phyloP scores from a whole-genome alignment of 64 coral and sea anemone genomes.

The Trachythela sp. region DNA sequence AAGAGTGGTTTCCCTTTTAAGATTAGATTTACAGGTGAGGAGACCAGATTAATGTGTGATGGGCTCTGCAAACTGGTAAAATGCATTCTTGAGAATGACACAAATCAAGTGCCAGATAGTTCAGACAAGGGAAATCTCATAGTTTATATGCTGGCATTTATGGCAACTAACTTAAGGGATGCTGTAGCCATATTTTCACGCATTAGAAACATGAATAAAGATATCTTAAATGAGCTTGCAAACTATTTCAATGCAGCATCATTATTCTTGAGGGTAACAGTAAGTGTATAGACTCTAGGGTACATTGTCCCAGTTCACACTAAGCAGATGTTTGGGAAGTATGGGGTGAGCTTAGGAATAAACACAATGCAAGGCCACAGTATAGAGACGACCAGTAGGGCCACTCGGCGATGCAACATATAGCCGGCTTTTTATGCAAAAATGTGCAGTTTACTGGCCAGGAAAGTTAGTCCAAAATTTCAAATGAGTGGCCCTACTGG shows the following conservation, averaged over 20 bases:
- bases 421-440: no score
- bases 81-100: neutral
- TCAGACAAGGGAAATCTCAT: conserved; percentile 12
- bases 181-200: conserved; percentile 35
- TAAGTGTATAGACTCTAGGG: conserved; percentile 48
- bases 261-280: conserved; percentile 38
- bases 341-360: conserved; percentile 30
- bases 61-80: conserved; percentile 27
- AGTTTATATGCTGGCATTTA: conserved; percentile 12
- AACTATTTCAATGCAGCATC: conserved; percentile 1
- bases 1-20: conserved; percentile 18
- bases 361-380: conserved; percentile 45
- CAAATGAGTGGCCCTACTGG: no score
- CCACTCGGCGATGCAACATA: no score
- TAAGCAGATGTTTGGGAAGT: conserved; percentile 21
- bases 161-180: conserved; percentile 30
- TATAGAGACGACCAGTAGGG: no score
- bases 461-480: no score
- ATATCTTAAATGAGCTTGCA: conserved; percentile 2
- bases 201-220: conserved; percentile 20
- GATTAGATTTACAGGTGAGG: conserved; percentile 37
- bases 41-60: neutral
- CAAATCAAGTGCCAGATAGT: conserved; percentile 16
- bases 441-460: no score
- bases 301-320: conserved; percentile 43